A percentile compares a stretch with the other conserved stretches of the same genome.
Conservation (phyloP, 2,797 vertebrate genomes). For the Peromyscus aztecus region DNA sequence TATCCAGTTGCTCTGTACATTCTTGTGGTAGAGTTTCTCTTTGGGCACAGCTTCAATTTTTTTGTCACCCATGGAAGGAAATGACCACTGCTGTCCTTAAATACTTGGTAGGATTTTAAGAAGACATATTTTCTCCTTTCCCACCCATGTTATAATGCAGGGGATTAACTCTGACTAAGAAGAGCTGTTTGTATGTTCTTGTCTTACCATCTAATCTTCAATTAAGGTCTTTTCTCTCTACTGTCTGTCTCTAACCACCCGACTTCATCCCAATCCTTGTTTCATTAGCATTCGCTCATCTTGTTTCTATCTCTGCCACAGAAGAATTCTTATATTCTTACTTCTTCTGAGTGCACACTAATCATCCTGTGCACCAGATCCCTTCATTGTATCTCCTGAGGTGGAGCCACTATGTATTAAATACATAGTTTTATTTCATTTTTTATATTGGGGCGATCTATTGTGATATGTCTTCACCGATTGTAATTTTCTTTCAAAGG, state of each 20-base stretch:
- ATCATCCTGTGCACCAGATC: background rate
- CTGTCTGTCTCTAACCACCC: background rate
- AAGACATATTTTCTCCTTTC: background rate
- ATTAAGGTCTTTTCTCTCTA: background rate
- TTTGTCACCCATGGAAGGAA: background rate
- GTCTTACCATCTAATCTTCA: slow-evolving; percentile 4
- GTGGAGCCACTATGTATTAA: background rate
- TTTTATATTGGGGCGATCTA: background rate
- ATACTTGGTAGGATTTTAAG: slow-evolving; percentile 2
- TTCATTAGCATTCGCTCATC: background rate
- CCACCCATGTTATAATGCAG: background rate
- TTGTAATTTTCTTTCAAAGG: background rate
- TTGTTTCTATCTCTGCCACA: background rate
- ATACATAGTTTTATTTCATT: slow-evolving; percentile 5
- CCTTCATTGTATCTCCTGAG: background rate
- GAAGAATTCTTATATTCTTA: background rate
- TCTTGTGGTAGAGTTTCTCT: background rate
- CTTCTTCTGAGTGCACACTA: slow-evolving; percentile 11
- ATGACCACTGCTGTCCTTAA: slow-evolving; percentile 18
- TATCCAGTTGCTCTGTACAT: background rate
- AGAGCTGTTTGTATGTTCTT: background rate
- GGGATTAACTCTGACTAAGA: slow-evolving; percentile 39
- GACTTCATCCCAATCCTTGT: background rate
- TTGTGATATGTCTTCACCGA: background rate
- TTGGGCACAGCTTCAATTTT: background rate